Conservation (phyloP, 2,113 vertebrate genomes). For the Melanostigma gelatinosum region DNA sequence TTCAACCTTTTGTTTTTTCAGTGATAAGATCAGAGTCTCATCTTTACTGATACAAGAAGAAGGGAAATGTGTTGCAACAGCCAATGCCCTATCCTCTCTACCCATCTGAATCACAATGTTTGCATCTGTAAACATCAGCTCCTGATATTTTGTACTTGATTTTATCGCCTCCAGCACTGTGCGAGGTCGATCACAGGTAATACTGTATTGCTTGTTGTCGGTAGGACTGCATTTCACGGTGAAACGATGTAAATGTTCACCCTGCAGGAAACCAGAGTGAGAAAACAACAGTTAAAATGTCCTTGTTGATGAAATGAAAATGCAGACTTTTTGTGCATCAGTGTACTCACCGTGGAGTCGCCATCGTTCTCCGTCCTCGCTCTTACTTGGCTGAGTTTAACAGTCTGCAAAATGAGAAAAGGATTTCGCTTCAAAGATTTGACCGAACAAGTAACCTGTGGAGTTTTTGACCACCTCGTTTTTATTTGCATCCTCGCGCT, state of each 20-base stretch:
- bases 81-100: fast-evolving
- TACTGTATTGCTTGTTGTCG: fast-evolving
- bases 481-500: too few species aligned
- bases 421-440: not conserved
- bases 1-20: not conserved
- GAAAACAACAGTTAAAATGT: not conserved
- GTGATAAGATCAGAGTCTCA: not conserved
- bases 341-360: not conserved
- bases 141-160: fast-evolving
- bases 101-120: slow-evolving; percentile 22
- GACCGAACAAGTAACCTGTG: not conserved
- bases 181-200: not conserved
- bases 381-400: fast-evolving
- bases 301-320: not conserved
- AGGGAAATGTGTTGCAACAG: slow-evolving; percentile 54
- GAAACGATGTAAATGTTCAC: not conserved
- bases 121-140: not conserved
- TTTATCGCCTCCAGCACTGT: slow-evolving; percentile 36
- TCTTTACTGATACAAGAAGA: not conserved
- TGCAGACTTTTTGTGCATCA: not conserved
- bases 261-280: slow-evolving; percentile 8
- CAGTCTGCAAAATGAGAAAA: not conserved
- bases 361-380: not conserved
- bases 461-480: not conserved
- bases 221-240: fast-evolving